phyloP scores from a whole-genome alignment of 2,797 vertebrate species.

The Loris lydekkerianus region DNA sequence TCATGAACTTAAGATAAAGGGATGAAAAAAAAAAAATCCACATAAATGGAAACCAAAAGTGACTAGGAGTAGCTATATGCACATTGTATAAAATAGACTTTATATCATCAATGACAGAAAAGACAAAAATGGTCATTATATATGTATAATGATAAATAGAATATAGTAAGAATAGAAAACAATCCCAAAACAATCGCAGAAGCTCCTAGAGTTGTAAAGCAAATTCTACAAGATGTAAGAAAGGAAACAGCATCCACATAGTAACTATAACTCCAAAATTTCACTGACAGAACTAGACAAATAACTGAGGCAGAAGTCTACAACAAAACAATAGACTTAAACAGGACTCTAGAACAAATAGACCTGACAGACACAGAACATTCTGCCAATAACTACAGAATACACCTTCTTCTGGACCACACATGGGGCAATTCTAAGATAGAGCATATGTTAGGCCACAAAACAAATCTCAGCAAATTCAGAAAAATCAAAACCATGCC shows the following conservation, averaged over 20 bases:
- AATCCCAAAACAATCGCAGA: neutral
- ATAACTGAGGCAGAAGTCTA: neutral
- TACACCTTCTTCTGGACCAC: too few species aligned
- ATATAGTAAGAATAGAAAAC: neutral
- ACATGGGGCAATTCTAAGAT: too few species aligned
- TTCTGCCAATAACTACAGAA: too few species aligned
- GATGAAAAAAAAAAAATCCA: neutral
- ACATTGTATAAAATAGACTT: neutral
- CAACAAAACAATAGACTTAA: neutral
- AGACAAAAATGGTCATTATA: too few species aligned
- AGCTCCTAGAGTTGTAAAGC: neutral
- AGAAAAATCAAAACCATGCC: too few species aligned
- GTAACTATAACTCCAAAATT: neutral
- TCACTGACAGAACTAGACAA: neutral
- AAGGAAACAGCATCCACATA: neutral
- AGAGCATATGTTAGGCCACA: too few species aligned
- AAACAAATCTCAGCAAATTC: too few species aligned
- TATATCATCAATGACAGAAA: too few species aligned
- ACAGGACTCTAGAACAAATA: neutral
- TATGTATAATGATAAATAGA: too few species aligned
- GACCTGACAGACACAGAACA: neutral
- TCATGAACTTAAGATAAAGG: neutral
- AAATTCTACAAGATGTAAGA: neutral
- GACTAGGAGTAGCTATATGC: neutral
- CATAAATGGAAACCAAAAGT: neutral